Conservation (phyloP, 2,888 invertebrate species). For the Acanthosepion lycidas region DNA sequence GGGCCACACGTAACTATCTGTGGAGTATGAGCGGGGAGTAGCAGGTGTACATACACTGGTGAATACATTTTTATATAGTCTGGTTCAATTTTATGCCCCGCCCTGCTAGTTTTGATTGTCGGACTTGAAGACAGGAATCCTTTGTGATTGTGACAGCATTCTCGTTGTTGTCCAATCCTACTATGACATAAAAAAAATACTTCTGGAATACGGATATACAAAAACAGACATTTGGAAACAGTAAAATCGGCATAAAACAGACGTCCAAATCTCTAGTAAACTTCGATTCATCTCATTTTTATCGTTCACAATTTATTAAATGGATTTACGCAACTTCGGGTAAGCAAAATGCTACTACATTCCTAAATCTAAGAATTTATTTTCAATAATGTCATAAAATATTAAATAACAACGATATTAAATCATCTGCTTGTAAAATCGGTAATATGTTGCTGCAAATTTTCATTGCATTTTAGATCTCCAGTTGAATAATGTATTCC, state of each 20-base stretch:
- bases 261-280: background rate
- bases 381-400: too few species aligned
- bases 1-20: background rate
- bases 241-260: background rate
- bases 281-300: background rate
- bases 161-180: background rate
- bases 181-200: background rate
- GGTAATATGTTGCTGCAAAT: too few species aligned
- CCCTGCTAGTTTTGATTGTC: background rate
- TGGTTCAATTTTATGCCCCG: background rate
- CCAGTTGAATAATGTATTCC: too few species aligned
- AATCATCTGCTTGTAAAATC: too few species aligned
- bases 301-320: background rate
- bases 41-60: background rate
- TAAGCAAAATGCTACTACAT: background rate
- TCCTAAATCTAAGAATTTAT: too few species aligned
- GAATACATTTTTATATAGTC: constrained; percentile 1
- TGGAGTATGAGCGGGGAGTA: background rate
- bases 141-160: background rate
- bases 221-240: background rate
- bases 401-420: too few species aligned
- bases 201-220: background rate
- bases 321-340: background rate
- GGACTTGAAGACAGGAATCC: background rate
- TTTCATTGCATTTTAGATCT: too few species aligned